Base-by-base conservation (phyloP, 2,113 vertebrate genomes). In the Coptodon rendalli region DNA sequence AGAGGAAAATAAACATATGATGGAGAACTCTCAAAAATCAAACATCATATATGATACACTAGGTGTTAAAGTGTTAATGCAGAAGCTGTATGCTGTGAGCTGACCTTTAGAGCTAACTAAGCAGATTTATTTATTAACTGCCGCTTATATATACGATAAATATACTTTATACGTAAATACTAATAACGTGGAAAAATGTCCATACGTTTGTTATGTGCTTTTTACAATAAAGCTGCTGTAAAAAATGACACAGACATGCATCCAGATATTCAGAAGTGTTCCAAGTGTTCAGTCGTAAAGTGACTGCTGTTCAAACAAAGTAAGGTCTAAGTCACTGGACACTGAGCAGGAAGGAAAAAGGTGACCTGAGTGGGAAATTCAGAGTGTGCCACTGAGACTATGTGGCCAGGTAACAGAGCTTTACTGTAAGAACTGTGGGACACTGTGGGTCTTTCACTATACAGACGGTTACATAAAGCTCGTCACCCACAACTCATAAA, bases 381-480 rank as follows among this genome's bases (percentile, higher is more conserved):
- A 43, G 63, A 90, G 50, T 87, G 81, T 89, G 57, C 68, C 76
- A 82, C 83, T 84, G 88, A 89, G 82, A 85, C 80, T 73, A 52
- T 80, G 81, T 40, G 24, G 83, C 80, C 34, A 40, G 63, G 85
- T 86, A 93, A 96, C 95, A 96, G 94, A 95, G 94, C 79, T 1
- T 71, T 86, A 95, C 91, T 95, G 95, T 96, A 88, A 86, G 84
- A 73, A 54, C 89, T 92, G 85, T 80, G 54, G 85, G 80, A 92
- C 87, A 95, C 94, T 94, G 91, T 89, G 92, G 8, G 91, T 92
- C 94, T 96, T 96, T 95, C 85, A 94, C 87, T 82, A 68, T 85
- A 87, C 87, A 92, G 86, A 83, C 40, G 48, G 68, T 94, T 94
- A 92, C 89, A 93, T 94, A 95, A 94, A 87, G 66, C 8, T 3